Conservation (phyloP, 2,888 invertebrate genomes). For the Nephrotoma appendiculata region DNA sequence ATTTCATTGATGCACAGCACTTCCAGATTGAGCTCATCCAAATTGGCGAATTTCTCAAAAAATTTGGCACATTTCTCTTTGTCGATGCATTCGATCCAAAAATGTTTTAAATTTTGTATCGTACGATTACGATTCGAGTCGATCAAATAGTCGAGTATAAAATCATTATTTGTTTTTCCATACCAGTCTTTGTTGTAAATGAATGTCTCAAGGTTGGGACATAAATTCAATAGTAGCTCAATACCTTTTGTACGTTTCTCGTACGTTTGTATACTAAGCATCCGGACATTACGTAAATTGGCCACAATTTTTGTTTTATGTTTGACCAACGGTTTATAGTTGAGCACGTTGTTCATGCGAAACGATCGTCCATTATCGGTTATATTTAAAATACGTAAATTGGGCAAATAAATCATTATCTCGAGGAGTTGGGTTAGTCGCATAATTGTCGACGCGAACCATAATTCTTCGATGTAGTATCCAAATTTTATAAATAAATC, state of each 20-base stretch:
- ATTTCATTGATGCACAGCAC: not conserved
- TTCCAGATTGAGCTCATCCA: not conserved
- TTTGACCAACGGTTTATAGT: not conserved
- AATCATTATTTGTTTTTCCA: not conserved
- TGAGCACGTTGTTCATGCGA: not conserved
- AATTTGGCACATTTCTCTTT: not conserved
- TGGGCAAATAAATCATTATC: not conserved
- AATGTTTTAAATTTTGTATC: not conserved
- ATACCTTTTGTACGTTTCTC: not conserved
- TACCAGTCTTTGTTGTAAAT: not conserved
- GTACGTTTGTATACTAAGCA: not conserved
- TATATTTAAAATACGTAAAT: not conserved
- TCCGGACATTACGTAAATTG: not conserved
- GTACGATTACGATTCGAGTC: not conserved
- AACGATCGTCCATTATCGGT: not conserved
- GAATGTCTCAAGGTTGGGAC: not conserved
- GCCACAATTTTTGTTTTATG: not conserved
- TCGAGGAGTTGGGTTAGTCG: not conserved
- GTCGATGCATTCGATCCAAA: not conserved
- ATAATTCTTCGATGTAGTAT: not conserved
- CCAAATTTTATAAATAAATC: not conserved
- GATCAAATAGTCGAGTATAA: not conserved
- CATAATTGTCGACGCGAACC: not conserved
- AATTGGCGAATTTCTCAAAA: not conserved
- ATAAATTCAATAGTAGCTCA: not conserved